Percentiles rank a stretch among this genome's conserved stretches.
Conservation (phyloP, 2,888 invertebrate species). For the Diogma glabrata region DNA sequence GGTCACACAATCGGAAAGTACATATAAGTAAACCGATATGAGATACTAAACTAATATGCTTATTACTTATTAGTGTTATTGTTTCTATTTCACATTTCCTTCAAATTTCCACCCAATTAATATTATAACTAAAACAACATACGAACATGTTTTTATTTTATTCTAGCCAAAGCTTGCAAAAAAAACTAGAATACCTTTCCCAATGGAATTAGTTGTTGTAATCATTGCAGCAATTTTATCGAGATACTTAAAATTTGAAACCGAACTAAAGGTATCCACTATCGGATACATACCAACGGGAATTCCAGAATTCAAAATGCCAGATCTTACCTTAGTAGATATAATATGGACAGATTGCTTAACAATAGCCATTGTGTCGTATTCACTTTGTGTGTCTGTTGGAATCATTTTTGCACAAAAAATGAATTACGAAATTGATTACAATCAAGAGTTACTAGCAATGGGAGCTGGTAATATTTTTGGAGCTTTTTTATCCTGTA, state of each 20-base stretch:
- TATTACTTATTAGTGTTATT: too few relatives aligned
- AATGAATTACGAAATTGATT: constrained; percentile 51
- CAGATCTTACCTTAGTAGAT: background rate
- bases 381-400: constrained; percentile 62
- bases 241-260: background rate
- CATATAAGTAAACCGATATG: too few relatives aligned
- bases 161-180: background rate
- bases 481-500: constrained; percentile 45
- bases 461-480: constrained; percentile 25
- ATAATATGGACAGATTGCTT: constrained; percentile 1
- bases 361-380: constrained; percentile 49
- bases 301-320: background rate
- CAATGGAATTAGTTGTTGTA: background rate
- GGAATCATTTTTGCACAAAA: constrained; percentile 62
- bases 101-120: too few relatives aligned
- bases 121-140: too few relatives aligned
- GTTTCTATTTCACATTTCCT: too few relatives aligned
- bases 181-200: constrained; percentile 1
- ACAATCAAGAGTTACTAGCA: constrained; percentile 63
- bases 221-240: background rate
- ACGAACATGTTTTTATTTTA: too few relatives aligned
- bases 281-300: constrained; percentile 3
- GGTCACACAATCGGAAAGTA: too few relatives aligned
- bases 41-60: too few relatives aligned
- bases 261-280: background rate